phyloP scores from a whole-genome alignment of 2,113 vertebrate species.

The Nymphicus hollandicus region DNA sequence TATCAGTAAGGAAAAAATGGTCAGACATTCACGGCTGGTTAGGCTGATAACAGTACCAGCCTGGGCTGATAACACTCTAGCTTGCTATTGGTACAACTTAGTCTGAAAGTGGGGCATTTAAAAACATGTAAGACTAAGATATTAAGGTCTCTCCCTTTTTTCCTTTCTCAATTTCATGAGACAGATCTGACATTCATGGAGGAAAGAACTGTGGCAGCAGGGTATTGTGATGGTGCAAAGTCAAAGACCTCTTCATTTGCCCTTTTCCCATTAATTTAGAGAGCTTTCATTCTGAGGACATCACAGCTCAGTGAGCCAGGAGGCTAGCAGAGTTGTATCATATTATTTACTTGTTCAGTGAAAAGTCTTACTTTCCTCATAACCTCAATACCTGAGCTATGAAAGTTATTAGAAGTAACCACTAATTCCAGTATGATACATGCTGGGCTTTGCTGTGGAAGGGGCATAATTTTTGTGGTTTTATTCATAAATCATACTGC shows the following conservation, averaged over 20 bases:
- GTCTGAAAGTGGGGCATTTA: background rate
- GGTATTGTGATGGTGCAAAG: background rate
- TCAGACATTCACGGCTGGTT: background rate
- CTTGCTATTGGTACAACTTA: conserved; percentile 7
- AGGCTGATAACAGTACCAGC: conserved; percentile 6
- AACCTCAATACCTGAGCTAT: background rate
- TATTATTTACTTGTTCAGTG: background rate
- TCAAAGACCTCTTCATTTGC: background rate
- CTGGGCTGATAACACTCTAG: conserved; percentile 30
- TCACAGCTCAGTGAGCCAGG: background rate
- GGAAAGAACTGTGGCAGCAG: accelerated
- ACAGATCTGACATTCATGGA: background rate
- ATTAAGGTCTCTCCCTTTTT: background rate
- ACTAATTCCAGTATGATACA: background rate
- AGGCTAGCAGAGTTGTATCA: background rate
- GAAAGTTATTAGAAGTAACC: background rate
- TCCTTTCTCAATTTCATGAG: background rate
- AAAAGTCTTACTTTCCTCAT: background rate
- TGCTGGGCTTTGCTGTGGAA: background rate
- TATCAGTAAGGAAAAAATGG: conserved; percentile 42
- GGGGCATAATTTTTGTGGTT: background rate
- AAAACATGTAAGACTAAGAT: background rate
- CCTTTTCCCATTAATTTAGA: background rate
- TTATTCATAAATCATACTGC: background rate
- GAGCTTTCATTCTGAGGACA: background rate